Base-by-base conservation (phyloP, 2,888 invertebrate species). In the Ganaspis brasiliensis region DNA sequence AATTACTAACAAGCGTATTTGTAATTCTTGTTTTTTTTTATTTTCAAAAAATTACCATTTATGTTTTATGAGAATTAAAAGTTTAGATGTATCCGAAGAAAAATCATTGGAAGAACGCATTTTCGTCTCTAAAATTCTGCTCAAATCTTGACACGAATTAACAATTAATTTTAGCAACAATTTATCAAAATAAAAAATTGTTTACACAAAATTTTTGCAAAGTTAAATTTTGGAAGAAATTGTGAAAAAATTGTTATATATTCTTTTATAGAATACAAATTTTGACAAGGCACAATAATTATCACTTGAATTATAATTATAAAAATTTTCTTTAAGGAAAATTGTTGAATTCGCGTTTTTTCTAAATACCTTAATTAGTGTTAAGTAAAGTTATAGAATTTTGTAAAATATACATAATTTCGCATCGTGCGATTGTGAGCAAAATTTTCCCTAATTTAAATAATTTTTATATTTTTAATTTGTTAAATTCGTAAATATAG, bases 211-310 rank as follows among this genome's bases (percentile, higher is more conserved):
- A 49, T 49, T 45, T n/a, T n/a, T 49, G 2, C 31, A 31, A 31
- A 31, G 9, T 26, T 9, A 35, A 9, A 16, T n/a, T 59, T 16
- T 9, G 1, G 9, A 26, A 6, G 26, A 35, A 31, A 31, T 4
- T 31, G 2, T 52, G 1, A 0, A 26, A 24, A 19, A 45, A 45
- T 45, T 40, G 10, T 52, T 52, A 52, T 49, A 49, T 49, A 19
- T 4, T 2, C 31, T 31, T 31, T 52, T n/a, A n/a, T n/a, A n/a
- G n/a, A n/a, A 67, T 40, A 24, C 21, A 26, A 67, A 49, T 67
- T 67, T 45, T 24, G 67, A 67, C 45, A 67, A 67, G 67, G 67
- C 67, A 67, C 67, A 45, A 67, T 21, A 24, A 63, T 63, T 67
- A 67, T 67, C 67, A 67, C 67, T 67, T 67, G 56, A 24, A 56